A percentile compares a stretch with the other conserved stretches of the same genome.
Conservation (phyloP, 1,140 invertebrate genomes). For the Seison nebaliae region DNA sequence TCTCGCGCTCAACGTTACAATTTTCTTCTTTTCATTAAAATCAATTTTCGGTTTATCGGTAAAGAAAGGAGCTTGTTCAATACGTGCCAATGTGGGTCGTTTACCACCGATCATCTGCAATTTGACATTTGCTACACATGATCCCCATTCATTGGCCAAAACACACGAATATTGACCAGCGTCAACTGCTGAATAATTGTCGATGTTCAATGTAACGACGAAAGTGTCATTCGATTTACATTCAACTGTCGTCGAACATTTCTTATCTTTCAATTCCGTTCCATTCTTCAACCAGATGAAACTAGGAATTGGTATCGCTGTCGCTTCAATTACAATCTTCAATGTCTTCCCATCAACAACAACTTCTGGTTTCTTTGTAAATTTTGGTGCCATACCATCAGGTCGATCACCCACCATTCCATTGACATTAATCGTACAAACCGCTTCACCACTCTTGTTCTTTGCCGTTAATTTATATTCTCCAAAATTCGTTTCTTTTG, state of each 20-base stretch:
- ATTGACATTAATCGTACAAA: constrained; percentile 61
- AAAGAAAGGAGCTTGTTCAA: constrained; percentile 3
- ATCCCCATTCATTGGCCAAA: constrained; percentile 10
- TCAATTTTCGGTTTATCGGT: constrained; percentile 11
- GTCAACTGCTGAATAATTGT: constrained; percentile 9
- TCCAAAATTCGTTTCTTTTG: constrained; percentile 61
- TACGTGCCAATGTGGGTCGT: constrained; percentile 1
- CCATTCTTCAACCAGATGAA: constrained; percentile 4
- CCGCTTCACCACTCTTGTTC: constrained; percentile 76
- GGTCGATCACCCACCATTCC: constrained; percentile 31
- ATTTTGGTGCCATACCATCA: constrained; percentile 73
- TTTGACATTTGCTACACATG: constrained; percentile 7
- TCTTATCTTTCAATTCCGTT: constrained; percentile 5
- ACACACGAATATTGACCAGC: constrained; percentile 11
- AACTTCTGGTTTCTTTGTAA: constrained; percentile 70
- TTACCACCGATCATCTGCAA: constrained; percentile 3
- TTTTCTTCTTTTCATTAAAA: constrained; percentile 6
- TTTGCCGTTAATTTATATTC: constrained; percentile 67
- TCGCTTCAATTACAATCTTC: constrained; percentile 1
- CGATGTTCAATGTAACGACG: constrained; percentile 3
- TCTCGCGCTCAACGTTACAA: constrained; percentile 4
- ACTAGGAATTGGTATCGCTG: constrained; percentile 9
- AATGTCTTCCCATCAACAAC: constrained; percentile 54
- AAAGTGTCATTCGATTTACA: constrained; percentile 1
- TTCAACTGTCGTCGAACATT: constrained; percentile 8